Evolutionary conservation across 2,888 invertebrate species (phyloP), one percentile per base, ranked within the genome.

Genomic region (Nesidiocoris tenuis): DNA sequence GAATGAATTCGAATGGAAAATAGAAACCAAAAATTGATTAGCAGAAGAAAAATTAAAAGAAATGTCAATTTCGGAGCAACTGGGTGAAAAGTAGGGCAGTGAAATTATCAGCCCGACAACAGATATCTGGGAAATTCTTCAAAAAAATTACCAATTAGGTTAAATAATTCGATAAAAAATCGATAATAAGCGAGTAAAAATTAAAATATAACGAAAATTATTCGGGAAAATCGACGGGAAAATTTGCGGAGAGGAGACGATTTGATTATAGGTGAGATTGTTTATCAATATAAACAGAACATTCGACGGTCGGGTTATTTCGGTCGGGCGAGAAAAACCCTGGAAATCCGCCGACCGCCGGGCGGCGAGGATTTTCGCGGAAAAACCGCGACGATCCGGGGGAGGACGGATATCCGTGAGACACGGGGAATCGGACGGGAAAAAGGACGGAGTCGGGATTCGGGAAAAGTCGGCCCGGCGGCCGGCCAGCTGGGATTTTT

Each of bases 241-340:
- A 67, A 2, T 39, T n/a, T 54, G 17, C 12, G 24, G 39, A n/a
- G n/a, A n/a, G n/a, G n/a, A n/a, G n/a, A n/a, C n/a, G 25, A 63
- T 24, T 63, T 24, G n/a, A 23, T 63, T 61, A 23, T 61, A 23
- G 61, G 21, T 12, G 7, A 9, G 54, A 64, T 16, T 54, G 67
- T 67, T 67, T 67, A 67, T 67, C 67, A 67, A 67, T 67, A 67
- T 67, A 67, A 67, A 67, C 67, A 67, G 39, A 18, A 39, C 18
- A 67, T 1, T 39, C 9, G 67, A 22, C 12, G 24, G 39, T 16
- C 9, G 19, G 25, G 54, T 65, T 65, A 17, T 25, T 65, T 0
- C 9, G 16, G 16, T 65, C 19, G n/a, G 16, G 65, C 39, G 1
- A 17, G 18, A 17, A 24, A 65, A 17, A 18, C 54, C 1, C n/a